Conservation (phyloP, 2,113 vertebrate species). For the Podarcis cretensis region DNA sequence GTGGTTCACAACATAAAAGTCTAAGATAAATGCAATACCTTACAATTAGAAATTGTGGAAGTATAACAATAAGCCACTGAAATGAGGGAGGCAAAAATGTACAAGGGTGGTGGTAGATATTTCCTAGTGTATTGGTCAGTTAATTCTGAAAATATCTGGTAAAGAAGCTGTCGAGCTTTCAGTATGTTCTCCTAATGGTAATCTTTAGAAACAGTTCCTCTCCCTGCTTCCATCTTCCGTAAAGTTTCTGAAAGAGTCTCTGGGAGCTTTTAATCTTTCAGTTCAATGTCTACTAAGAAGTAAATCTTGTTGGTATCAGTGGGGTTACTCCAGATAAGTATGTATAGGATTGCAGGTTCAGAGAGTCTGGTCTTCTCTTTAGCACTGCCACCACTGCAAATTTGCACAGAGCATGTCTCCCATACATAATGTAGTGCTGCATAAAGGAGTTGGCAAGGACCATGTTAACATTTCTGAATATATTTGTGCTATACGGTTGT, state of each 20-base stretch:
- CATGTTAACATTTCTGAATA: neutral
- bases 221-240: neutral
- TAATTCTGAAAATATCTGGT: neutral
- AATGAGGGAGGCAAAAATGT: neutral
- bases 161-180: neutral
- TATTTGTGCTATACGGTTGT: neutral
- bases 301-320: neutral
- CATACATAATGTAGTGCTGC: neutral
- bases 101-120: neutral
- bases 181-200: neutral
- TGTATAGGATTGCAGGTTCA: neutral
- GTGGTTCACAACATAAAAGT: no score
- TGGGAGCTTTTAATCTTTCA: neutral
- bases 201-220: neutral
- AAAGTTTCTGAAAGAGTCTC: neutral
- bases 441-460: neutral
- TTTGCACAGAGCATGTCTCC: neutral
- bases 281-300: neutral
- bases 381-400: neutral
- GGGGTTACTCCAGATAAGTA: neutral
- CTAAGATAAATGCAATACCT: neutral
- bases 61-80: neutral
- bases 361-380: neutral
- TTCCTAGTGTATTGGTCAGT: neutral
- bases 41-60: neutral